phyloP scores from a whole-genome alignment of 2,797 vertebrate genomes.

The Etheostoma perlongum region DNA sequence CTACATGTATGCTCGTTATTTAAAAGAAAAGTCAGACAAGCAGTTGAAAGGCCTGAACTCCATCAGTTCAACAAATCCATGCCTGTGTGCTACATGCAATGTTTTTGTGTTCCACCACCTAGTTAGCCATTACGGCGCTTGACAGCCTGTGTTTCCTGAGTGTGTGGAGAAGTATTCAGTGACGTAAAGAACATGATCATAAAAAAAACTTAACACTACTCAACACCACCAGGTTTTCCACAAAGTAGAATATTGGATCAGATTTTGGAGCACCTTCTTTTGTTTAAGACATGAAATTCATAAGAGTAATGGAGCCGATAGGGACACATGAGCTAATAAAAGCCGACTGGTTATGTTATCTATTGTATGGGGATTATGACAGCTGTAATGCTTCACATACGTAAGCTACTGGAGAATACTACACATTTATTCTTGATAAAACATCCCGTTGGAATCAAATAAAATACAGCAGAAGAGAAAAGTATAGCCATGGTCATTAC shows the following conservation, averaged over 20 bases:
- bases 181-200: not conserved
- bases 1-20: not conserved
- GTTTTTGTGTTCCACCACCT: too few relatives aligned
- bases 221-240: too few relatives aligned
- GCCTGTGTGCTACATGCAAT: too few relatives aligned
- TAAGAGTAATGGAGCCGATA: too few relatives aligned
- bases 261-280: not conserved
- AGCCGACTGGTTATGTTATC: not conserved
- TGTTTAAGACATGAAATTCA: not conserved
- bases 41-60: not conserved
- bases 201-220: not conserved
- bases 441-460: slow-evolving; percentile 9
- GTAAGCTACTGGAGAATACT: not conserved
- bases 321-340: not conserved
- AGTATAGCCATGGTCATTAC: not conserved
- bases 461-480: not conserved
- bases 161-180: not conserved
- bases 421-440: not conserved
- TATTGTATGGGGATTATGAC: not conserved
- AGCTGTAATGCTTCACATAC: not conserved
- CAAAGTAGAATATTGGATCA: not conserved
- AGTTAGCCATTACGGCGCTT: not conserved
- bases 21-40: not conserved
- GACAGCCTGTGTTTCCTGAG: not conserved
- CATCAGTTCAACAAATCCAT: not conserved